Evolutionary conservation across 2,888 invertebrate species (phyloP), one percentile per base, ranked within the genome.

Genomic region (Thyatira batis): DNA sequence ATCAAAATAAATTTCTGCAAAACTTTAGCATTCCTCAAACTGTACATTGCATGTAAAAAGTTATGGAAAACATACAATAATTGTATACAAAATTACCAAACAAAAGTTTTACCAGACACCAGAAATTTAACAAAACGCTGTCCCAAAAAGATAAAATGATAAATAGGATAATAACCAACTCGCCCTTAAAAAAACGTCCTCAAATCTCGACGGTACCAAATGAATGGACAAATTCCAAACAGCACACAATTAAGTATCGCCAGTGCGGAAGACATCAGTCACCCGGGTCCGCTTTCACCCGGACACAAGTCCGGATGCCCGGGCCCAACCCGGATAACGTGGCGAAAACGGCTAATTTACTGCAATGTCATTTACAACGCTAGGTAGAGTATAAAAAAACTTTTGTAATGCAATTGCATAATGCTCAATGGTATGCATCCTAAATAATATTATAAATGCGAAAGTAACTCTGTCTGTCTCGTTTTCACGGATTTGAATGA

Each of bases 211-310:
- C 46, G 11, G 20, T 33, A 44, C 13, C 49, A 27, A 52, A 49
- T 53, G 58, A 75, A 71, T 59, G 62, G 75, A 79, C 75, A 77
- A 78, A 78, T 78, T 78, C 71, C 70, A 67, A 68, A 63, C 51
- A 59, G 61, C 63, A 66, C 71, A 75, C 78, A 78, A 78, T 79
- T 78, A 76, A 73, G 63, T 68, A 64, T 61, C 55, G 54, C 55
- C 52, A 55, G 58, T 57, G 63, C 78, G 78, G 78, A 78, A 79
- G 67, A 61, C 75, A 79, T 78, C 77, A 71, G 71, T 78, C 78
- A 76, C 67, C 63, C 60, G 64, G 60, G 69, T 54, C 63, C 67
- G 70, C 71, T 64, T 70, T 67, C 53, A 56, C 60, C 65, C 67
- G 65, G 66, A 65, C 69, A 48, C 39, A 17, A 63, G 63, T 63